These are phyloP conservation scores for Pteropus rufus DNA, from an alignment of 2,797 vertebrate genomes.

Conservation along the genomic window DNA sequence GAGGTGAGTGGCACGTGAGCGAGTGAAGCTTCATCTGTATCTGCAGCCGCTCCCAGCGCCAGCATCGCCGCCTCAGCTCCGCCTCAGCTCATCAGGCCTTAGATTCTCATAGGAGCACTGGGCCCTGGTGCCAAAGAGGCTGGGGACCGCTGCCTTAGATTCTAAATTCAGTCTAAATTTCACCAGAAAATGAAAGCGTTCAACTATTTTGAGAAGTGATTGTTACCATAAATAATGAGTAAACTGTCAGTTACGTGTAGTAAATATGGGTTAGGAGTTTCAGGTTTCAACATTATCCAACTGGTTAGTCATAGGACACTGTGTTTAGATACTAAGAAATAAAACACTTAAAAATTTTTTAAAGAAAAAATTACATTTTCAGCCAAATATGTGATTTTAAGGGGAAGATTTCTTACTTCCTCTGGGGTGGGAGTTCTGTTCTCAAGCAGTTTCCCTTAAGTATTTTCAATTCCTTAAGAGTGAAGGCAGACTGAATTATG, in stretches of 20 bases:
- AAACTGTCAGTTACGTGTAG: background rate
- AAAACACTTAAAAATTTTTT: background rate
- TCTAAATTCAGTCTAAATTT: slow-evolving; percentile 45
- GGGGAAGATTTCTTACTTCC: background rate
- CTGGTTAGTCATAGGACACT: background rate
- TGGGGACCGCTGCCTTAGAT: background rate
- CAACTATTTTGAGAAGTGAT: slow-evolving; percentile 40
- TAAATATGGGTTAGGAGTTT: background rate
- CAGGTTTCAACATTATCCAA: slow-evolving; percentile 14
- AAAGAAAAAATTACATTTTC: background rate
- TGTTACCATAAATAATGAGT: background rate
- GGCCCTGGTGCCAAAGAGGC: too few species aligned
- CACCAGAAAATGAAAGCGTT: slow-evolving; percentile 58
- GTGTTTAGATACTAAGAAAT: background rate
- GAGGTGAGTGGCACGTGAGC: too few species aligned
- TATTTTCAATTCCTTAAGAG: background rate
- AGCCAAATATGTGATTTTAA: background rate
- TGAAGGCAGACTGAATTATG: background rate
- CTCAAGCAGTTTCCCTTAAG: background rate
- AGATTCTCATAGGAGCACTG: too few species aligned
- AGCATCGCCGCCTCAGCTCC: too few species aligned
- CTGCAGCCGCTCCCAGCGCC: too few species aligned
- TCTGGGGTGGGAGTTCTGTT: background rate
- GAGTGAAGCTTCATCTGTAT: too few species aligned
- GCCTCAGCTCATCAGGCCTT: too few species aligned